Conservation (phyloP, 1,140 invertebrate genomes). For the Ceratosolen fusciceps region DNA sequence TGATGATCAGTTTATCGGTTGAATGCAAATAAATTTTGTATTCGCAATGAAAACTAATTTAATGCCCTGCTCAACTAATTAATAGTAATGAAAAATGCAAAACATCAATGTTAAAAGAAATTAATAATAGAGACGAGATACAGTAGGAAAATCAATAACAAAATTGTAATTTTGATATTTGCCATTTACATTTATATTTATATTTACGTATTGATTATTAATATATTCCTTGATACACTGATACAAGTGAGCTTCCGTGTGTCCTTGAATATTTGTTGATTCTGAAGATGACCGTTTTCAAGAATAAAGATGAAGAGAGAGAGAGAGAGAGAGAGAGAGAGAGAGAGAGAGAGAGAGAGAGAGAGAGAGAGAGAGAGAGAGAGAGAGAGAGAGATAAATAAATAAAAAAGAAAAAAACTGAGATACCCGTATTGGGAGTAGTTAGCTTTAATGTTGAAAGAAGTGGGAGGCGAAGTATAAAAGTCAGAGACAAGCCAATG, state of each 20-base stretch:
- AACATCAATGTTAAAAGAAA: too few species aligned
- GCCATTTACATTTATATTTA: not conserved
- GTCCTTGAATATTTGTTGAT: slow-evolving; percentile 40
- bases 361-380: not conserved
- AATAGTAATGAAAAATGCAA: too few species aligned
- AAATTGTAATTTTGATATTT: too few species aligned
- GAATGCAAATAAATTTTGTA: too few species aligned
- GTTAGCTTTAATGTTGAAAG: not conserved
- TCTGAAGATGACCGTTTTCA: slow-evolving; percentile 40
- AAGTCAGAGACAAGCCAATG: not conserved
- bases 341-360: not conserved
- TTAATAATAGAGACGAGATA: too few species aligned
- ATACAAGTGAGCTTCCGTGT: not conserved
- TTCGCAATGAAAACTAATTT: too few species aligned
- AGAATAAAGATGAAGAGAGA: slow-evolving; percentile 18
- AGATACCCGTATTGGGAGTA: not conserved
- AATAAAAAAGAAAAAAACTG: slow-evolving; percentile 3
- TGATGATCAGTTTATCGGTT: too few species aligned
- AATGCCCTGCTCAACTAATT: too few species aligned
- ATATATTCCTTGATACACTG: not conserved
- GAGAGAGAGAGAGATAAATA: not conserved
- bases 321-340: not conserved
- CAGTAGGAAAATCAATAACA: too few species aligned
- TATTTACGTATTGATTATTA: not conserved
- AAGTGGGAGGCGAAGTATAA: slow-evolving; percentile 47